phyloP scores from a whole-genome alignment of 1,140 invertebrate genomes.

The Phocides pigmalion region DNA sequence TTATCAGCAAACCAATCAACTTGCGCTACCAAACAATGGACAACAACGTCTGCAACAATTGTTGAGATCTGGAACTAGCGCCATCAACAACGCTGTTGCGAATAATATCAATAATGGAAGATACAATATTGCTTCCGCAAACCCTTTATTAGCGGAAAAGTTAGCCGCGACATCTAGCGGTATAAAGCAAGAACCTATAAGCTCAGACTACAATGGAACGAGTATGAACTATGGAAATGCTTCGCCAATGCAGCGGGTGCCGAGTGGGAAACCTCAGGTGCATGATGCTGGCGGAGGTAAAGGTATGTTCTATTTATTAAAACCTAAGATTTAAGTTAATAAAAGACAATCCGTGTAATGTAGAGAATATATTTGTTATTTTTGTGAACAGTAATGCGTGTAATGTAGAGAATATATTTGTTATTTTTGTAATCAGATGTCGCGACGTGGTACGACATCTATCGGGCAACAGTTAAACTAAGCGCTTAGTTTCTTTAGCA shows the following conservation, averaged over 20 bases:
- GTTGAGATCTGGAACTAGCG: conserved; percentile 69
- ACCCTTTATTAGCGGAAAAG: conserved; percentile 90
- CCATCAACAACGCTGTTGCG: conserved; percentile 76
- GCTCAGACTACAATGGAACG: conserved; percentile 77
- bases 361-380: too few relatives aligned
- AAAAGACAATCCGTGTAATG: too few relatives aligned
- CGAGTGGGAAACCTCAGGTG: conserved; percentile 78
- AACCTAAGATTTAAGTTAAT: too few relatives aligned
- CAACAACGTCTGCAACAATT: conserved; percentile 78
- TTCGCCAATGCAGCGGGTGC: conserved; percentile 80
- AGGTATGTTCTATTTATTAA: conserved; percentile 69
- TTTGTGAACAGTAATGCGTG: too few relatives aligned
- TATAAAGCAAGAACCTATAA: conserved; percentile 82
- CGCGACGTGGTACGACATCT: conserved; percentile 60
- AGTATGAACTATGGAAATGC: conserved; percentile 80
- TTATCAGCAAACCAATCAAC: conserved; percentile 64
- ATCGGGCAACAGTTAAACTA: conserved; percentile 44
- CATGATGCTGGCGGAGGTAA: conserved; percentile 81
- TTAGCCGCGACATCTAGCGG: conserved; percentile 84
- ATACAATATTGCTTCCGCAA: conserved; percentile 92
- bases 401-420: too few relatives aligned
- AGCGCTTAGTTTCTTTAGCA: neutral
- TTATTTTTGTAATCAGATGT: too few relatives aligned
- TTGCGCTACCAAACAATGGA: conserved; percentile 64
- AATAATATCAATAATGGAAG: conserved; percentile 86